These are phyloP conservation scores for Ditula angustiorana DNA, from an alignment of 2,888 invertebrate genomes.

Conservation along the genomic window DNA sequence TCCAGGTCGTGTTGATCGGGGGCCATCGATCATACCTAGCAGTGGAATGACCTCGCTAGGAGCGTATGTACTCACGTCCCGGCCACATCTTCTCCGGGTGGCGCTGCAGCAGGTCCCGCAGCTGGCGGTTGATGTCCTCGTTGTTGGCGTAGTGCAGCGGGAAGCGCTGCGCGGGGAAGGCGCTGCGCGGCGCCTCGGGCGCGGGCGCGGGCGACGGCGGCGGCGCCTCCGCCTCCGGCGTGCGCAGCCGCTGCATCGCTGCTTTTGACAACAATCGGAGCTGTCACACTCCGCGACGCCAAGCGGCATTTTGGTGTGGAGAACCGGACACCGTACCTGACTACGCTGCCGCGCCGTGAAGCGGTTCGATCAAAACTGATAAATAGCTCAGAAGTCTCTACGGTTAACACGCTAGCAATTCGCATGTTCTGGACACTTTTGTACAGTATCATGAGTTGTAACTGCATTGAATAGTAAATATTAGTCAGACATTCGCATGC, in stretches of 20 bases:
- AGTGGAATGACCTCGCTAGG: background rate
- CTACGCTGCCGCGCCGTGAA: too few species aligned
- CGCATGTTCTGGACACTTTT: too few species aligned
- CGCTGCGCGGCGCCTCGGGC: slow-evolving; percentile 68
- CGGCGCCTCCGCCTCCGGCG: slow-evolving; percentile 62
- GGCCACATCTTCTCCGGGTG: slow-evolving; percentile 89
- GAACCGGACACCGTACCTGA: too few species aligned
- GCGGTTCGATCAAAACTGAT: too few species aligned
- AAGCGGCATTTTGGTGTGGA: too few species aligned
- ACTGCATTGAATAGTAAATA: too few species aligned
- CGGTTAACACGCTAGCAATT: too few species aligned
- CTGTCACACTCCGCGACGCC: background rate
- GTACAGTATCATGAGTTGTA: too few species aligned
- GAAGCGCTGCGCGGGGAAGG: slow-evolving; percentile 78
- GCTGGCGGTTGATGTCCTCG: slow-evolving; percentile 88
- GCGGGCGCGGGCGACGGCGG: slow-evolving; percentile 44
- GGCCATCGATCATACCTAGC: too few species aligned
- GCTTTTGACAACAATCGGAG: slow-evolving; percentile 52
- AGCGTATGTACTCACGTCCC: slow-evolving; percentile 64
- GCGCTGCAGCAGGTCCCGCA: slow-evolving; percentile 92
- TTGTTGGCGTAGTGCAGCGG: slow-evolving; percentile 80
- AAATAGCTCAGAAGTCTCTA: too few species aligned
- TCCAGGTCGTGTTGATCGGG: too few species aligned
- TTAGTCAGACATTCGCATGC: too few species aligned
- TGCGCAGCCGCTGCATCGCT: slow-evolving; percentile 79